Evolutionary conservation across 2,888 invertebrate species (phyloP).

Genomic region (Cotesia congregata): DNA sequence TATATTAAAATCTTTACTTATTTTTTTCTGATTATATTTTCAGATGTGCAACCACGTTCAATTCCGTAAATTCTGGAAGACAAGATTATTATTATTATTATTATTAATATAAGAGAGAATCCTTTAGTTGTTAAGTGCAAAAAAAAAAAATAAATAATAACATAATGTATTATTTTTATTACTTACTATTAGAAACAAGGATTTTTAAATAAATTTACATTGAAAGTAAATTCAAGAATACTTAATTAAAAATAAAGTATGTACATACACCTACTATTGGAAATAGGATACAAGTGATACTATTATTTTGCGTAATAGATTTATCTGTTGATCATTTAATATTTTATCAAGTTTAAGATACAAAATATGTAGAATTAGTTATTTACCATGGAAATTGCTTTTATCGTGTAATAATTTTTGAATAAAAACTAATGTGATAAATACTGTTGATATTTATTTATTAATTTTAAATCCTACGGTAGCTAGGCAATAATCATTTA

Average conservation of each 20-base stretch:
- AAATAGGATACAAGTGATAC: conserved; percentile 42
- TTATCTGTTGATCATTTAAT: conserved; percentile 34
- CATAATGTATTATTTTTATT: conserved; percentile 40
- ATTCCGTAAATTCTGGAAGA: conserved; percentile 76
- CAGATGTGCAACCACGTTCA: conserved; percentile 87
- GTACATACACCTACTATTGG: conserved; percentile 34
- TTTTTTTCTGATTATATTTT: conserved; percentile 56
- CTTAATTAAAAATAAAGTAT: conserved; percentile 15
- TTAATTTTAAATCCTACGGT: neutral
- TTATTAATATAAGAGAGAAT: conserved; percentile 74
- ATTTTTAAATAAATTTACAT: conserved; percentile 15
- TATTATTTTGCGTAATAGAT: conserved; percentile 30
- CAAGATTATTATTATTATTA: conserved; percentile 63
- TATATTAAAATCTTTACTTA: no score
- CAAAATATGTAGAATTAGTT: conserved; percentile 11
- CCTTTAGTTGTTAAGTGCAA: conserved; percentile 62
- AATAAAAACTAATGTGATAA: conserved; percentile 23
- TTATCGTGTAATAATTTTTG: neutral
- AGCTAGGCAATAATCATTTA: no score
- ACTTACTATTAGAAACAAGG: neutral
- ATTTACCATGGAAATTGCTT: neutral
- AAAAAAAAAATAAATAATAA: neutral
- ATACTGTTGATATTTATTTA: neutral
- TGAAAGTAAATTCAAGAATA: conserved; percentile 17
- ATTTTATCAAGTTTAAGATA: conserved; percentile 19